These are phyloP conservation scores for Neodiprion lecontei DNA, from an alignment of 1,140 invertebrate species.

Conservation along the genomic window DNA sequence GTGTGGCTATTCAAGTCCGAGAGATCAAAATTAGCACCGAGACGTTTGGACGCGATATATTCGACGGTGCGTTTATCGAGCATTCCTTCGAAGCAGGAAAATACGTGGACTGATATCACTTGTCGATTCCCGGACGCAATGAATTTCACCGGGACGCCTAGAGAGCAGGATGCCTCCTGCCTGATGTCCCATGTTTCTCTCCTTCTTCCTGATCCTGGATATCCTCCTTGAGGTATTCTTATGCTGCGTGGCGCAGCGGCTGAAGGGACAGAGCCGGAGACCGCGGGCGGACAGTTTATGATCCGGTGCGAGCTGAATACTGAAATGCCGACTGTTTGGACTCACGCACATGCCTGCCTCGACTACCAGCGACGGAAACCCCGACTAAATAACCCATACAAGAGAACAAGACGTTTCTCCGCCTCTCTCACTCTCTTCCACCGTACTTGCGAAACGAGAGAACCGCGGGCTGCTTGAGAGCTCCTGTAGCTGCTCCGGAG, in stretches of 20 bases:
- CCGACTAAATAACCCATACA: not conserved
- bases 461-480: not conserved
- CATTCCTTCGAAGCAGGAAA: no score
- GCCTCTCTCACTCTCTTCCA: not conserved
- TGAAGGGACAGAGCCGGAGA: constrained; percentile 14
- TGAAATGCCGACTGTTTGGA: constrained; percentile 37
- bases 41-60: no score
- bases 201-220: no score
- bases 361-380: not conserved
- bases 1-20: no score
- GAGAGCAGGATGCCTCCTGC: no score
- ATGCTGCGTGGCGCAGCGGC: not conserved
- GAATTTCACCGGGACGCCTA: no score
- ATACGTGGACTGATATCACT: no score
- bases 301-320: constrained; percentile 48
- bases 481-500: not conserved
- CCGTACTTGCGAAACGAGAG: not conserved
- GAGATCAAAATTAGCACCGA: no score
- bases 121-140: no score
- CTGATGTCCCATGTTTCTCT: no score
- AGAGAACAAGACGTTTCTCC: not conserved
- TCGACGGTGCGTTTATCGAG: no score
- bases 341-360: not conserved
- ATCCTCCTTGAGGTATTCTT: no score
- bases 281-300: constrained; percentile 52